A percentile compares a stretch with the other conserved stretches of the same genome.
Conservation (phyloP, 2,888 invertebrate genomes). For the Zhengitettix transpicula region DNA sequence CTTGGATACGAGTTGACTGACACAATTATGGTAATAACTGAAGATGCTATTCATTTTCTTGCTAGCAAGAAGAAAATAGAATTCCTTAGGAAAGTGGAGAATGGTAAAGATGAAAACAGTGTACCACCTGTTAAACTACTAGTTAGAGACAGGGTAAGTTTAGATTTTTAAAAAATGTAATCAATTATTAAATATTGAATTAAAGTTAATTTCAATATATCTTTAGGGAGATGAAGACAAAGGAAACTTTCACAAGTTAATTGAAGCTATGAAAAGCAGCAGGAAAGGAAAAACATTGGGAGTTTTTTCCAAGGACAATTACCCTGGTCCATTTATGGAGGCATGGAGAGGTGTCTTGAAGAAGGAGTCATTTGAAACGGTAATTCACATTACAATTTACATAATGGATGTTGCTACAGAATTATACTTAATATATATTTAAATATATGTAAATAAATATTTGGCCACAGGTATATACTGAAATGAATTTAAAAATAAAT, state of each 20-base stretch:
- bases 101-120: slow-evolving; percentile 63
- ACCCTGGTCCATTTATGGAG: slow-evolving; percentile 84
- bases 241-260: slow-evolving; percentile 49
- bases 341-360: slow-evolving; percentile 71
- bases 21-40: slow-evolving; percentile 81
- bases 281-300: slow-evolving; percentile 80
- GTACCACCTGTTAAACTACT: slow-evolving; percentile 74
- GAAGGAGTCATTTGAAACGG: slow-evolving; percentile 61
- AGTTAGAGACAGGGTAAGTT: slow-evolving; percentile 72
- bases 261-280: slow-evolving; percentile 69
- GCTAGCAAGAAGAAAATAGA: slow-evolving; percentile 98
- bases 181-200: neutral
- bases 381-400: slow-evolving; percentile 16
- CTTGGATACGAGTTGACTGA: slow-evolving; percentile 94
- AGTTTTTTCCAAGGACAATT: slow-evolving; percentile 83
- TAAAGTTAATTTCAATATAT: neutral
- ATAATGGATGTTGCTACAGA: no score
- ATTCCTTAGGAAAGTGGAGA: slow-evolving; percentile 80
- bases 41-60: slow-evolving; percentile 71
- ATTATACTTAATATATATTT: no score
- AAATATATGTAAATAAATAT: neutral
- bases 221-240: slow-evolving; percentile 78
- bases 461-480: neutral
- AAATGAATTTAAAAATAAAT: no score
- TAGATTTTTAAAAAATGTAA: neutral